A percentile compares a stretch with the other conserved stretches of the same genome.
These are phyloP conservation scores for Mythimna impura DNA, from an alignment of 2,888 invertebrate species.

Conservation along the genomic window DNA sequence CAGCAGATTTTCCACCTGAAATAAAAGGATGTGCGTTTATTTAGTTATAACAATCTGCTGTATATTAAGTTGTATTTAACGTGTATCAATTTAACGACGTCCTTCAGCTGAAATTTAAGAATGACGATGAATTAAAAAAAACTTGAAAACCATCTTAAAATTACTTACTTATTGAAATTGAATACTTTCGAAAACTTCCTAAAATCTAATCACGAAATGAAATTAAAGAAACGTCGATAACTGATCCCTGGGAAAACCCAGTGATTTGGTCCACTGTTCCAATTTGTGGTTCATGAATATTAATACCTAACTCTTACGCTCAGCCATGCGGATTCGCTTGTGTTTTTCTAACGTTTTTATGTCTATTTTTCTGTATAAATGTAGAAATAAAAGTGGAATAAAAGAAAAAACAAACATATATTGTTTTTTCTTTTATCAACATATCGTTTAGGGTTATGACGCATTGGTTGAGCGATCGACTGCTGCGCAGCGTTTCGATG, in stretches of 20 bases:
- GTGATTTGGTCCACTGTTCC: constrained; percentile 75
- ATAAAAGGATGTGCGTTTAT: too few species aligned
- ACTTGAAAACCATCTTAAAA: background rate
- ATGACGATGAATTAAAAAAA: too few species aligned
- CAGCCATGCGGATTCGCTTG: constrained; percentile 13
- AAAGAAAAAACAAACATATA: too few species aligned
- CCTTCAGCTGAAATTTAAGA: too few species aligned
- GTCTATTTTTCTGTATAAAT: constrained; percentile 12
- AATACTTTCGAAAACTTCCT: constrained; percentile 46
- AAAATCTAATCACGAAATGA: constrained; percentile 73
- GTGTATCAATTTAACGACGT: too few species aligned
- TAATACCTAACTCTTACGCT: constrained; percentile 63
- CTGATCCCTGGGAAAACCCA: constrained; percentile 72
- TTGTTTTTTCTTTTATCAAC: background rate
- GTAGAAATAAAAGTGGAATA: too few species aligned
- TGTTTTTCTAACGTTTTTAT: constrained; percentile 20
- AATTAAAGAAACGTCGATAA: constrained; percentile 76
- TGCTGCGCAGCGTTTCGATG: too few species aligned
- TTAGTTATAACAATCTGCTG: too few species aligned
- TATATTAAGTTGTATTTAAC: too few species aligned
- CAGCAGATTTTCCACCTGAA: too few species aligned
- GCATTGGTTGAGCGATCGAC: too few species aligned
- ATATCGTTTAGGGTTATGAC: background rate
- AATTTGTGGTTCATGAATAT: constrained; percentile 82
- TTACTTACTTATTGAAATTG: constrained; percentile 41